Evolutionary conservation across 2,888 invertebrate genomes (phyloP), one percentile per base, ranked within the genome.

Genomic region (Drosophila recens): DNA sequence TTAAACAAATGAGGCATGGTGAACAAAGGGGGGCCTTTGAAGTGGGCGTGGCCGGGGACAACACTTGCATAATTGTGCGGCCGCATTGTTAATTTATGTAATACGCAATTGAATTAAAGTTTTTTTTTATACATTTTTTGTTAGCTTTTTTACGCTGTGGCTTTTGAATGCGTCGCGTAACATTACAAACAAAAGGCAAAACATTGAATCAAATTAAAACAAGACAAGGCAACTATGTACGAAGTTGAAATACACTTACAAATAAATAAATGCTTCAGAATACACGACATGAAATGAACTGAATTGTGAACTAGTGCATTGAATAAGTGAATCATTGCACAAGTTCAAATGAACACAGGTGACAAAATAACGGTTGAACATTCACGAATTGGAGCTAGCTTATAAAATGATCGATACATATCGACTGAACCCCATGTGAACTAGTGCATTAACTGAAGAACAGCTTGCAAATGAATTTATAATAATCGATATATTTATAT

Each of bases 91-190:
- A 72, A 76, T 84, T 81, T 74, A 71, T 67, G 77, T 80, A 76
- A 87, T 80, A 83, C 84, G 89, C 90, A 88, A 85, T 90, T 89
- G 75, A 82, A 90, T 90, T 89, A 79, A 89, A 57, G 46, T 46
- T 57, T 45, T 36, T 51, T 51, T 40, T 53, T 38, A 17, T 23
- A 4, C 8, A 3, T 42, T 61, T 63, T 89, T 80, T 78, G 71
- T 89, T 87, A 62, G 59, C 58, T 40, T 46, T 74, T 68, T 45
- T 59, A 63, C 78, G 70, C 67, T 71, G 72, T 65, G 76, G 75
- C 67, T 76, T 63, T 23, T 52, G 61, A 66, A 49, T 62, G 64
- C 46, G 56, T 63, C 58, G 54, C 56, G 34, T 4, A 45, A 54
- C 30, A 43, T 42, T 58, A 53, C 71, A 79, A 45, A 51, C 57